phyloP scores from a whole-genome alignment of 2,797 vertebrate species.

The Emys orbicularis region DNA sequence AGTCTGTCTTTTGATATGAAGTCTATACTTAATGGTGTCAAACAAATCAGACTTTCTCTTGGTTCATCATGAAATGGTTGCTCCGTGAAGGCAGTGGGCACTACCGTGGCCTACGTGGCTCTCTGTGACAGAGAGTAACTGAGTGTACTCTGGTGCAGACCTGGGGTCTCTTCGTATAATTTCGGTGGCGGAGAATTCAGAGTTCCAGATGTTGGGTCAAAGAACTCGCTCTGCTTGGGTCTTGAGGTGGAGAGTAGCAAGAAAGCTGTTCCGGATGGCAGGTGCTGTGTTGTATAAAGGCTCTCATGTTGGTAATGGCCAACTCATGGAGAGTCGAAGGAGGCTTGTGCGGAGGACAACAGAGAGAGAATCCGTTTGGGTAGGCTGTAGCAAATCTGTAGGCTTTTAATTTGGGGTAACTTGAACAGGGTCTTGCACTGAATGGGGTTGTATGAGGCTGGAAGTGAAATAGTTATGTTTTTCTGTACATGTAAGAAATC shows the following conservation, averaged over 20 bases:
- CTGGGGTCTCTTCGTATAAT: neutral
- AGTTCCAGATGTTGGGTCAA: neutral
- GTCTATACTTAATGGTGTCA: neutral
- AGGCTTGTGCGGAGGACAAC: neutral
- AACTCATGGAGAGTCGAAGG: neutral
- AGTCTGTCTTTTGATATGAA: neutral
- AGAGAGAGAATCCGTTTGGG: neutral
- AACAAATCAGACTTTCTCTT: neutral
- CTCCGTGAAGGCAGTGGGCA: neutral
- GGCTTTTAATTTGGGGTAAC: neutral
- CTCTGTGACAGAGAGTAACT: neutral
- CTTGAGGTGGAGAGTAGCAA: neutral
- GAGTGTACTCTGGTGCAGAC: neutral
- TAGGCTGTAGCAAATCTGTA: neutral
- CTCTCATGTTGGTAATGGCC: neutral
- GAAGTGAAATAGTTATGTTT: neutral
- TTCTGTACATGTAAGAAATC: neutral
- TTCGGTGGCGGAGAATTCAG: slow-evolving; percentile 11
- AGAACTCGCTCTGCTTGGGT: neutral
- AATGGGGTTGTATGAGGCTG: neutral
- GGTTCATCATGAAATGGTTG: neutral
- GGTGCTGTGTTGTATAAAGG: neutral
- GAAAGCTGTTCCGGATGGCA: neutral
- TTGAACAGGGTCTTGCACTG: neutral
- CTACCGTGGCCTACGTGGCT: neutral